phyloP scores from a whole-genome alignment of 2,113 vertebrate species.

The Plestiodon gilberti region DNA sequence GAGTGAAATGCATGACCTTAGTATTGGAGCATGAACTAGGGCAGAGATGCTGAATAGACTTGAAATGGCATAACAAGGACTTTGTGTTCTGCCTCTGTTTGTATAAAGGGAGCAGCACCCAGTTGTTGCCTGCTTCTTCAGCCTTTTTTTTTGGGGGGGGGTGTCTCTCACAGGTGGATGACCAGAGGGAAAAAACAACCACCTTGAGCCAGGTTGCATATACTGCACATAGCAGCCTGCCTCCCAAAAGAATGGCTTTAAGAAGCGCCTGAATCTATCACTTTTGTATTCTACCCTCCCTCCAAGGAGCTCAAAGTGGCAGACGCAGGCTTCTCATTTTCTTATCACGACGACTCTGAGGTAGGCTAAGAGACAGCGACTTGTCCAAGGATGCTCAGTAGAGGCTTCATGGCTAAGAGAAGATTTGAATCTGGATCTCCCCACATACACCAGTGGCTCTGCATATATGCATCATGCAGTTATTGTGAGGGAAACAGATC shows the following conservation, averaged over 20 bases:
- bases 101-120: not conserved
- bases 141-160: not conserved
- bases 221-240: not conserved
- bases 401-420: not conserved
- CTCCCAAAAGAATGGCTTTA: not conserved
- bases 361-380: not conserved
- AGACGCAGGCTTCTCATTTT: not conserved
- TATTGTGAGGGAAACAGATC: too few species aligned
- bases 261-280: not conserved
- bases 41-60: not conserved
- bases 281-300: not conserved
- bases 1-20: not conserved
- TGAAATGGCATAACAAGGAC: not conserved
- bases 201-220: not conserved
- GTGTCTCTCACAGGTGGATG: too few species aligned
- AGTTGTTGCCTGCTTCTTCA: not conserved
- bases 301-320: too few species aligned
- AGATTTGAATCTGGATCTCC: not conserved
- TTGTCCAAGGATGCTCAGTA: not conserved
- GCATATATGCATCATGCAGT: too few species aligned
- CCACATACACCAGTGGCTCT: too few species aligned
- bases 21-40: not conserved
- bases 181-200: not conserved
- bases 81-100: not conserved
- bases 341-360: not conserved